Evolutionary conservation across 2,888 invertebrate species (phyloP), one percentile per base, ranked within the genome.

Genomic region (Merodon equestris): DNA sequence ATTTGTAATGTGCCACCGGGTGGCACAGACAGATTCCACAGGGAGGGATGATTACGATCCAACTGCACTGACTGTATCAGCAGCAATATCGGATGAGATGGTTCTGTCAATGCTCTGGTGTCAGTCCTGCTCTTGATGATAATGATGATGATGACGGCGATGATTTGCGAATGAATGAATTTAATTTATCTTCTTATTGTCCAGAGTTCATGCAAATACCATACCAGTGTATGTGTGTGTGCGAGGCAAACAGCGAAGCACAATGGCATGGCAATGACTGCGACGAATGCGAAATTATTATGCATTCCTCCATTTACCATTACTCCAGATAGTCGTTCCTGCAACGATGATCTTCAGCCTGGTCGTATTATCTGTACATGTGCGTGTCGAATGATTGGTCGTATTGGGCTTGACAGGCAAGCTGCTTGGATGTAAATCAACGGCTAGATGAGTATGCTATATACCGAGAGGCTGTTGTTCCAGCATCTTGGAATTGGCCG

Each of bases 181-280:
- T 42, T 44, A 17, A 15, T 27, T 58, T 48, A 18, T 56, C 10
- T 18, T 40, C 48, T 36, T 48, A 53, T 36, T 44, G 53, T 58
- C 58, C 53, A 60, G 56, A 53, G 57, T 72, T 15, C 42, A 73
- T 67, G 67, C 54, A 67, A 73, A 67, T 67, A 60, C 40, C 67
- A 48, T 67, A 51, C 42, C 18, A 34, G 42, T 54, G 66, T 40
- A 53, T 47, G 45, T 60, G 57, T 63, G 60, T 53, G 53, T n/a
- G n/a, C n/a, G n/a, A n/a, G n/a, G n/a, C n/a, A n/a, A n/a, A n/a
- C n/a, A n/a, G n/a, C 54, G 34, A 34, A 51, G 10, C 12, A 72
- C 76, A 77, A 77, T 57, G 48, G 45, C 72, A 51, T 60, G 66
- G 60, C 63, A 77, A 71, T 77, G 77, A 61, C 63, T 60, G 61